Percentiles rank a stretch among this genome's conserved stretches.
Conservation (phyloP, 2,797 vertebrate species). For the Chelonia mydas region DNA sequence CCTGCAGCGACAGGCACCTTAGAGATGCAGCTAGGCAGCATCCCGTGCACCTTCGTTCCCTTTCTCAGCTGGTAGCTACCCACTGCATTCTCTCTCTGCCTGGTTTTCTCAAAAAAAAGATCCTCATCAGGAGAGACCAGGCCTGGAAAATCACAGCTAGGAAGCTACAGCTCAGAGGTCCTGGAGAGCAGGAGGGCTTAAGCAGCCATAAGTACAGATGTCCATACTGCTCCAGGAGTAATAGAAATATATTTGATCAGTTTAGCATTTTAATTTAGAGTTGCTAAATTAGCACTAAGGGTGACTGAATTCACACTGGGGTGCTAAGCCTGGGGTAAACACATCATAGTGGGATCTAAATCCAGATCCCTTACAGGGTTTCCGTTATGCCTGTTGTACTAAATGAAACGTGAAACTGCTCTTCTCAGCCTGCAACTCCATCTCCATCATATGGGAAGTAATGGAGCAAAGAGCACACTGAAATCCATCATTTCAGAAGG, state of each 20-base stretch:
- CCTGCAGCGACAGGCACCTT: neutral
- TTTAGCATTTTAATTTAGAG: neutral
- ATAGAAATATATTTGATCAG: neutral
- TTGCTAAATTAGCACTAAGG: neutral
- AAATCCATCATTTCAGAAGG: conserved; percentile 33
- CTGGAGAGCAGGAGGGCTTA: neutral
- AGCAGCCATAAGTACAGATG: neutral
- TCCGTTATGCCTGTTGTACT: conserved; percentile 45
- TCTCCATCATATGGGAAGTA: neutral
- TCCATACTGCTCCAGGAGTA: neutral
- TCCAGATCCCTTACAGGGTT: conserved; percentile 32
- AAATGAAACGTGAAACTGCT: conserved; percentile 55
- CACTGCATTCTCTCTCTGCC: neutral
- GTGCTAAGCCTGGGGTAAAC: conserved; percentile 18
- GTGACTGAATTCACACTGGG: neutral
- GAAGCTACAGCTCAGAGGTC: neutral
- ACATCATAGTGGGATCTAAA: conserved; percentile 38
- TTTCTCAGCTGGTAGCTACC: neutral
- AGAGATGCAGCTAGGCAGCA: neutral
- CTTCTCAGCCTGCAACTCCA: conserved; percentile 21
- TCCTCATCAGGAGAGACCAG: neutral
- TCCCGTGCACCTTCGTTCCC: neutral
- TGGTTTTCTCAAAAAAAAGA: neutral
- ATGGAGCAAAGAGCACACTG: conserved; percentile 6
- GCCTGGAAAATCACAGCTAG: conserved; percentile 8